These are phyloP conservation scores for Tonatia bakeri DNA, from an alignment of 2,113 vertebrate species.

Conservation along the genomic window DNA sequence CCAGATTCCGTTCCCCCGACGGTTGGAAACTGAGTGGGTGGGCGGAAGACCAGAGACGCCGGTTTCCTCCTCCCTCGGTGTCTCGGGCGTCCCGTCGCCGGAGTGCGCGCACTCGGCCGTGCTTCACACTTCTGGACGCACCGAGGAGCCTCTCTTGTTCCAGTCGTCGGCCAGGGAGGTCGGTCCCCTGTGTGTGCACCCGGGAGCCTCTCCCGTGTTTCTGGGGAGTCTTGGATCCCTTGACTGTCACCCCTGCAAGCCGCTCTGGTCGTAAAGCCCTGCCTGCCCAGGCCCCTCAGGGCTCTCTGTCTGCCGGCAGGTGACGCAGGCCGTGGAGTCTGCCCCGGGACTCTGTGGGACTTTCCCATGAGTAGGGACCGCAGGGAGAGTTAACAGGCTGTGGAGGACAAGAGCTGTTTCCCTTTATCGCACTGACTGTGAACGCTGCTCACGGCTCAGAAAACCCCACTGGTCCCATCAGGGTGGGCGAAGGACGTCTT, in stretches of 20 bases:
- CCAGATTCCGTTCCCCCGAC: background rate
- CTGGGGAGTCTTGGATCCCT: background rate
- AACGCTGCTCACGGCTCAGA: background rate
- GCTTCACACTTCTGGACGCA: background rate
- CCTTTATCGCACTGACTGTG: background rate
- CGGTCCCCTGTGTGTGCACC: background rate
- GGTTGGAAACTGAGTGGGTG: background rate
- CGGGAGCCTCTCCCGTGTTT: background rate
- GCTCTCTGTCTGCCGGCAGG: too few species aligned
- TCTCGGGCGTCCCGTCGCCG: background rate
- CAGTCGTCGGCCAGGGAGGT: background rate
- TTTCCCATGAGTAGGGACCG: background rate
- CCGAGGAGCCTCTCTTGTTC: background rate
- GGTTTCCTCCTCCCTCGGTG: background rate
- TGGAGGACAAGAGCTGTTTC: background rate
- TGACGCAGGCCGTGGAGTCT: accelerated
- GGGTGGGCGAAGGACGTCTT: background rate
- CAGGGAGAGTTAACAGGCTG: background rate
- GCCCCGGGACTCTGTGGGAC: background rate
- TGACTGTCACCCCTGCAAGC: background rate
- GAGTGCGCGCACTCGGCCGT: too few species aligned
- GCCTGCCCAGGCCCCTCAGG: background rate
- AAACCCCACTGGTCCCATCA: background rate
- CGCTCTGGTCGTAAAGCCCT: background rate
- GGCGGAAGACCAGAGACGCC: background rate